Base-by-base conservation (phyloP, 2,797 vertebrate species). In the Alexandromys oeconomus region DNA sequence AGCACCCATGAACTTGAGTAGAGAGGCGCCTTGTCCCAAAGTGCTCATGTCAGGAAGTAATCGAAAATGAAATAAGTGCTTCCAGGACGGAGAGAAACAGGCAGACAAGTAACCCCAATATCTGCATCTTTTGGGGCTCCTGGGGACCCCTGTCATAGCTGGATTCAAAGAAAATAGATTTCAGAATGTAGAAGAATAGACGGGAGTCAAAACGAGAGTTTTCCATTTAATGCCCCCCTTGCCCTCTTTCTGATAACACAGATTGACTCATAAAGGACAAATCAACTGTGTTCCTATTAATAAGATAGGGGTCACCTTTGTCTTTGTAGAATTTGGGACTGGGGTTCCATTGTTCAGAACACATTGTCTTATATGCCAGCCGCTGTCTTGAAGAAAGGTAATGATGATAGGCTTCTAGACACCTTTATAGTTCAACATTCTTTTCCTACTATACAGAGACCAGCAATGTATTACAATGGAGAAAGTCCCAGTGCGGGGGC, bases 141-240 rank as follows among this genome's bases (percentile, higher is more conserved):
- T 11, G 23, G 8, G 15, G 34, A 3, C 0, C 31, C 3, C 23
- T 63, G 13, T 10, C 5, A 34, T 2, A 17, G 37, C 0, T 15
- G 59, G 13, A 23, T 34, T n/a, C 59, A 51, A 69, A 51, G 27
- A 73, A 10, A 61, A 48, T 11, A 5, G 6, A 40, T 54, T 37
- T 40, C 85, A 87, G 67, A 40, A 73, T 40, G 13, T 71, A 51
- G 40, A 31, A 54, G 4, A 51, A 40, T 14, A 5, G 12, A 3
- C 3, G 2, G 1, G 43, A 37, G 14, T 67, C 21, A 14, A 29
- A 73, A 88, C 1, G 71, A 51, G 31, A 7, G 9, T 27, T 84
- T 73, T 61, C n/a, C 54, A 37, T 10, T 37, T 54, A 57, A 51
- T 29, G 4, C 31, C 15, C 59, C 5, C 34, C 19, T 61, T 61